Conservation (phyloP, 2,888 invertebrate species). For the Agrochola litura region DNA sequence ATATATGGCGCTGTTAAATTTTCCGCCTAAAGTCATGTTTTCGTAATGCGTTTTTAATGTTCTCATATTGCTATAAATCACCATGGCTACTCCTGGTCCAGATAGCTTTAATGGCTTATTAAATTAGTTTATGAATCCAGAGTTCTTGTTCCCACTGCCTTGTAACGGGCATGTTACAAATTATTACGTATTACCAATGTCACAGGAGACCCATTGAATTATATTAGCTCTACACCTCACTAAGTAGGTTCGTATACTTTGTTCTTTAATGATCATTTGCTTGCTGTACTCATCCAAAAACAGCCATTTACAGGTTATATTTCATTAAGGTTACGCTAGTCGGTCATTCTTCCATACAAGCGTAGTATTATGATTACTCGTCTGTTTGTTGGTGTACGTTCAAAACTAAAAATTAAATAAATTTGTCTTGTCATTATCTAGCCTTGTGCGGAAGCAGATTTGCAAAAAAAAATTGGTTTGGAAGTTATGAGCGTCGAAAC, state of each 20-base stretch:
- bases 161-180: conserved; percentile 37
- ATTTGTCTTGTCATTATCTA: too few relatives aligned
- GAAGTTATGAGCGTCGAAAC: too few relatives aligned
- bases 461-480: too few relatives aligned
- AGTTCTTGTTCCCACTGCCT: conserved; percentile 42
- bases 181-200: conserved; percentile 42
- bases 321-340: too few relatives aligned
- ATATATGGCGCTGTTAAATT: conserved; percentile 86
- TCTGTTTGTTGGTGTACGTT: too few relatives aligned
- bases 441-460: too few relatives aligned
- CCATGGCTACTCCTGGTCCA: conserved; percentile 88
- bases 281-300: background rate
- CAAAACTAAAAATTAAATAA: too few relatives aligned
- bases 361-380: too few relatives aligned
- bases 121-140: conserved; percentile 82
- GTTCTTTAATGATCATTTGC: background rate
- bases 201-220: conserved; percentile 18
- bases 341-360: too few relatives aligned
- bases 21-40: conserved; percentile 89
- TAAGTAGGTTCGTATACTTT: background rate
- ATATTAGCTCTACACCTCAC: background rate
- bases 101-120: conserved; percentile 90
- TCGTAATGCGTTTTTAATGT: conserved; percentile 91
- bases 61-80: conserved; percentile 90
- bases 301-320: background rate